These are phyloP conservation scores for Falcunculus frontatus DNA, from an alignment of 2,113 vertebrate genomes.

Conservation along the genomic window DNA sequence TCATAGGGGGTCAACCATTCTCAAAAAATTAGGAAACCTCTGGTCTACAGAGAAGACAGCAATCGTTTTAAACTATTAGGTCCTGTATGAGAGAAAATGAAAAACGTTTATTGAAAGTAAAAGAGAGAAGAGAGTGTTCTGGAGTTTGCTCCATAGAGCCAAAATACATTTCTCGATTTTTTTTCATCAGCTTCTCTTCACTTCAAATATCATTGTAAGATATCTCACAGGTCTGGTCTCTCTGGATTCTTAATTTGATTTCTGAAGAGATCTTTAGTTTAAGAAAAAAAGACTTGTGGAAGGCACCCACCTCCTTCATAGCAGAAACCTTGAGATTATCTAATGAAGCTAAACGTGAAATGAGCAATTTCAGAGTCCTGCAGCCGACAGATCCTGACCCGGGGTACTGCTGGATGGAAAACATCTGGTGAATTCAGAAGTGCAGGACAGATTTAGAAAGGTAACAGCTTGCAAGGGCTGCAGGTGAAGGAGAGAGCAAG, in stretches of 20 bases:
- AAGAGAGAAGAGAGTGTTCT: neutral
- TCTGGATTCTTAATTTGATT: neutral
- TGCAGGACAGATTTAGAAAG: neutral
- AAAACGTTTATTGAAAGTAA: neutral
- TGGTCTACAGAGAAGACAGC: neutral
- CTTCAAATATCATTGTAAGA: neutral
- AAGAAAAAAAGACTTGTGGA: neutral
- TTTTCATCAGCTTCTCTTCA: neutral
- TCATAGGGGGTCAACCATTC: rapidly evolving
- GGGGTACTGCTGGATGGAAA: neutral
- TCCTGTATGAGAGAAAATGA: neutral
- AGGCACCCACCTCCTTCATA: neutral
- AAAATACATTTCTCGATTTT: neutral
- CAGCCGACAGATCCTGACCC: neutral
- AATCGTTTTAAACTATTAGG: neutral
- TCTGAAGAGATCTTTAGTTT: neutral
- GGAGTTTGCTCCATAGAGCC: neutral
- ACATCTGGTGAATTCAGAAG: neutral
- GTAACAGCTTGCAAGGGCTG: neutral
- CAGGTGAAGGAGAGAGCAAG: neutral
- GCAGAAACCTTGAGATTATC: neutral
- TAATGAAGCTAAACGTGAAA: neutral
- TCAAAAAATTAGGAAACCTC: neutral
- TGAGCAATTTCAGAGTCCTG: neutral
- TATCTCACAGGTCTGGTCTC: neutral